Conservation (phyloP, 1,140 invertebrate species). For the Diorhabda sublineata region DNA sequence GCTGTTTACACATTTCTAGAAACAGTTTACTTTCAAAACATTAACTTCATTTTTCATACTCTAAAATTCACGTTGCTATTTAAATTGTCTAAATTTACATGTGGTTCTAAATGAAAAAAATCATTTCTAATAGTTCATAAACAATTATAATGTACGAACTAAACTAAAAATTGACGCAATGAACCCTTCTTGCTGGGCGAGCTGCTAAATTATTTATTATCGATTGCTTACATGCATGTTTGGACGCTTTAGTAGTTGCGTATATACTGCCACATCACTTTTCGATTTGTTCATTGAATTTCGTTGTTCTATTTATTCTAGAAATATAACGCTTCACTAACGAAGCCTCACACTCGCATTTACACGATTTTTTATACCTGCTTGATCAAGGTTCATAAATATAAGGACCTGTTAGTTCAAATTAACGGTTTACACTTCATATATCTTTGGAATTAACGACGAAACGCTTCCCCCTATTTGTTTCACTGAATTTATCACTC, state of each 20-base stretch:
- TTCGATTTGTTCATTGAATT: slow-evolving; percentile 17
- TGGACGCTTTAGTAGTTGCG: slow-evolving; percentile 16
- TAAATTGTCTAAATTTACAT: no score
- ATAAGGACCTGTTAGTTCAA: slow-evolving; percentile 6
- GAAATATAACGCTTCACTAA: slow-evolving; percentile 4
- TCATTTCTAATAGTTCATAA: no score
- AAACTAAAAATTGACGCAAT: no score
- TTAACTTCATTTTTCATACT: no score
- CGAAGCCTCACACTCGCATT: slow-evolving; percentile 10
- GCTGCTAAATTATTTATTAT: slow-evolving; percentile 12
- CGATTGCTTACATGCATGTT: slow-evolving; percentile 28
- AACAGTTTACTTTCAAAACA: no score
- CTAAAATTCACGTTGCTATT: no score
- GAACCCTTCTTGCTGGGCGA: no score
- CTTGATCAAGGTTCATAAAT: slow-evolving; percentile 22
- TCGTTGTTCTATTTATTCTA: slow-evolving; percentile 3
- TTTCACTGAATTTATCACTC: slow-evolving; percentile 6
- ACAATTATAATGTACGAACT: no score
- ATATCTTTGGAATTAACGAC: slow-evolving; percentile 7
- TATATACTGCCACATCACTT: slow-evolving; percentile 12
- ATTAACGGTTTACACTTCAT: slow-evolving; percentile 12
- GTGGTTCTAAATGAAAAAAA: no score
- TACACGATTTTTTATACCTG: slow-evolving; percentile 27
- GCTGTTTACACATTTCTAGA: no score
- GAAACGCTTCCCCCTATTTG: slow-evolving; percentile 8